Evolutionary conservation across 1,140 invertebrate species (phyloP), one percentile per base, ranked within the genome.

Genomic region (Lasioglossum baleicum): DNA sequence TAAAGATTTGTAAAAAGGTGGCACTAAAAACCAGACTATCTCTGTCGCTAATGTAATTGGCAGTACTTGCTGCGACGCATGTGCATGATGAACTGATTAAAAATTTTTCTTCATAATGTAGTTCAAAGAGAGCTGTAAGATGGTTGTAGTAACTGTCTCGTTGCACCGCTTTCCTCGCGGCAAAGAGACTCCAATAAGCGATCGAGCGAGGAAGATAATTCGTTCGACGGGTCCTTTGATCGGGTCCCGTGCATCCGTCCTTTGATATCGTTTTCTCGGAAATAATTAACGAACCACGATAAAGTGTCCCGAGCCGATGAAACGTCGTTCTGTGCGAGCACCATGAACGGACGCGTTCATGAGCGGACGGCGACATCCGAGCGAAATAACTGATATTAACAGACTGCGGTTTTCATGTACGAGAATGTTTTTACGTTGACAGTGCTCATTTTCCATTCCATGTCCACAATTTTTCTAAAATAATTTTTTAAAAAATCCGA

Each of bases 351-450:
- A 80, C 61, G 60, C 60, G 68, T 83, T 87, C 79, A 80, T 80
- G 56, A 71, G 78, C 58, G 63, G 63, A 75, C 85, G 84, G 86
- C 84, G 87, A 88, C 86, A 85, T 87, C 76, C 77, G 83, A 88
- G 51, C 73, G 73, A 75, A 85, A 86, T 86, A 78, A 84, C 82
- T 88, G 26, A 26, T 87, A 89, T 87, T 87, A 83, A 77, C 56
- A 74, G 84, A 80, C 44, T 48, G 13, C 69, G 78, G 76, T 86
- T 83, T 75, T 81, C 70, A 66, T 35, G 2, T 35, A 35, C 5
- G 35, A 35, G 13, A 13, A 48, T 11, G 10, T 13, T 13, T 48
- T 48, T 13, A 11, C 10, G 11, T 13, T 11, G 8, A 13, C 44
- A 44, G 8, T 1, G 44, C 44, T 44, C 44, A 44, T 11, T 8